phyloP scores from a whole-genome alignment of 1,140 invertebrate species.

The Antheraea pernyi region DNA sequence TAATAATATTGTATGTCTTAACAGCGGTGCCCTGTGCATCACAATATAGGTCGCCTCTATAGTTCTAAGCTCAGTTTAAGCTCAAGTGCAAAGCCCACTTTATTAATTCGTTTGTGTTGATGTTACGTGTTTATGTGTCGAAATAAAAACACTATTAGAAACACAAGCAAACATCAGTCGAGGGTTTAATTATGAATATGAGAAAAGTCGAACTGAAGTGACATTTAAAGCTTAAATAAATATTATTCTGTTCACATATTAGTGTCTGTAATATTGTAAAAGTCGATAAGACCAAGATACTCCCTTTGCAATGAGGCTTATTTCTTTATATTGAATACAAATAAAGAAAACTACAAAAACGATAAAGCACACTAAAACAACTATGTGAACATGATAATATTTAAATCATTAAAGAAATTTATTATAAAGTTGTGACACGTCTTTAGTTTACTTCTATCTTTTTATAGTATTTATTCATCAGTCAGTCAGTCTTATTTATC shows the following conservation, averaged over 20 bases:
- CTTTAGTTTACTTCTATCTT: not conserved
- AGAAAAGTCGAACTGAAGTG: not conserved
- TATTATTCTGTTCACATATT: slow-evolving; percentile 14
- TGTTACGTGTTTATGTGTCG: not conserved
- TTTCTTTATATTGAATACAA: no score
- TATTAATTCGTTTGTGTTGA: not conserved
- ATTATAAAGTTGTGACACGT: not conserved
- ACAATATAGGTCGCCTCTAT: no score
- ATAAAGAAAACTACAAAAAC: no score
- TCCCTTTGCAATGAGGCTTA: no score
- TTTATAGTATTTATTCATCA: not conserved
- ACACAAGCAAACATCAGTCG: not conserved
- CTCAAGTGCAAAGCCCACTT: not conserved
- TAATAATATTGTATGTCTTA: no score
- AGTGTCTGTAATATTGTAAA: not conserved
- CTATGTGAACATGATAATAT: not conserved
- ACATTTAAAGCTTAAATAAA: not conserved
- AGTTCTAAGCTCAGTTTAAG: not conserved
- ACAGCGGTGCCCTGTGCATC: no score
- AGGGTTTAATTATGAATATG: not conserved
- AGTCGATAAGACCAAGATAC: no score
- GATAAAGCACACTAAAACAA: not conserved
- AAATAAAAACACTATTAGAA: not conserved
- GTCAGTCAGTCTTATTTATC: no score
- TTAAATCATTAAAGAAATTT: not conserved